phyloP scores from a whole-genome alignment of 2,113 vertebrate species.

The Calidris pugnax region DNA sequence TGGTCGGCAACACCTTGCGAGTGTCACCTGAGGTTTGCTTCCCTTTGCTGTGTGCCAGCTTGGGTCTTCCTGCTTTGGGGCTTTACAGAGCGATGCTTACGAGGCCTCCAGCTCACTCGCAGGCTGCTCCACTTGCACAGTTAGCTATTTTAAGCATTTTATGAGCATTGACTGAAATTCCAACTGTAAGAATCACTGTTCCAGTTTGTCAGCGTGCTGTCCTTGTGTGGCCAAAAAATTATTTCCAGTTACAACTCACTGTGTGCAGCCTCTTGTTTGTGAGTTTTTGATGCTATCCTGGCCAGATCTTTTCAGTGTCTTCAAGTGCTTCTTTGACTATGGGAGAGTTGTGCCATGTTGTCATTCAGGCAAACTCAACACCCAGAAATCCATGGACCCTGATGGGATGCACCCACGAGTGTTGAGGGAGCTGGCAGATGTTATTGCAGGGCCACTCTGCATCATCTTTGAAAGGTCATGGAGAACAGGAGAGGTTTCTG shows the following conservation, averaged over 20 bases:
- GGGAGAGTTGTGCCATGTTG: background rate
- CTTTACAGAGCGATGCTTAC: fast-evolving
- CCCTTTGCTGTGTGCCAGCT: fast-evolving
- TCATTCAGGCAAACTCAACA: background rate
- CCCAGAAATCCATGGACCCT: background rate
- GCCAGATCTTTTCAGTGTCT: background rate
- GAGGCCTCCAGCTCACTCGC: fast-evolving
- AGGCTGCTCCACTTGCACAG: background rate
- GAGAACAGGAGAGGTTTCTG: background rate
- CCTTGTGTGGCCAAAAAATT: background rate
- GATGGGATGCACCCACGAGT: background rate
- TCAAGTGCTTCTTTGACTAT: fast-evolving
- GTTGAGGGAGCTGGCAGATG: background rate
- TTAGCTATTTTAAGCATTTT: background rate
- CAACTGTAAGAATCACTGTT: background rate
- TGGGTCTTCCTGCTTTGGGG: background rate
- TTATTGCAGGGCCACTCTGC: background rate
- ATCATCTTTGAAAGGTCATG: background rate
- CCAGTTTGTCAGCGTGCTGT: background rate
- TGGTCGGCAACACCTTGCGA: background rate
- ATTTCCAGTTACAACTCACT: background rate
- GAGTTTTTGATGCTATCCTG: fast-evolving
- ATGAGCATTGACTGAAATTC: background rate
- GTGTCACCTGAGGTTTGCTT: background rate
- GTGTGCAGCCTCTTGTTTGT: background rate